Percentiles rank a stretch among this genome's conserved stretches.
These are phyloP conservation scores for Ferrisia virgata DNA, from an alignment of 2,888 invertebrate genomes.

Conservation along the genomic window DNA sequence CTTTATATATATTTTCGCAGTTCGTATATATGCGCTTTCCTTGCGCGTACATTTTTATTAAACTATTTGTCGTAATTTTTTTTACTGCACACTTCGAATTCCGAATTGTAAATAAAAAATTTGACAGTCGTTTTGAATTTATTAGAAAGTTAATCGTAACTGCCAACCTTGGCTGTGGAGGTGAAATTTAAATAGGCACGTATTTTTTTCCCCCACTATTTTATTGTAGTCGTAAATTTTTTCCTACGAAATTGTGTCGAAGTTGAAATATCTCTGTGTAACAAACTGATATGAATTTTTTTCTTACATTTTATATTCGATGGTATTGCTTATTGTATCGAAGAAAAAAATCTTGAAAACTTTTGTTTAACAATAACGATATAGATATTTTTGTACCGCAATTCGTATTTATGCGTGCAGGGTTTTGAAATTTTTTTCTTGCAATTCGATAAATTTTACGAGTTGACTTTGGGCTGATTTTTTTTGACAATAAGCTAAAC, in stretches of 20 bases:
- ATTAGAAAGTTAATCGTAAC: background rate
- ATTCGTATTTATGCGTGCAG: too few relatives aligned
- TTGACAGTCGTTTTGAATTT: conserved; percentile 2
- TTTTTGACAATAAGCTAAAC: too few relatives aligned
- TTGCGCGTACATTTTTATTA: background rate
- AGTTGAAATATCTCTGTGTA: background rate
- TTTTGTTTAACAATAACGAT: too few relatives aligned
- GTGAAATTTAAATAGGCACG: background rate
- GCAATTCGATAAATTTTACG: too few relatives aligned
- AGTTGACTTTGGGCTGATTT: too few relatives aligned
- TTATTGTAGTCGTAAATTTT: background rate
- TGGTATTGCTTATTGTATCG: background rate
- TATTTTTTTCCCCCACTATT: background rate
- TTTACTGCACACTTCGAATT: background rate
- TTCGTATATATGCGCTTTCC: background rate
- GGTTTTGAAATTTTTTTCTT: too few relatives aligned
- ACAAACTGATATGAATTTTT: background rate
- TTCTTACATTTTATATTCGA: background rate
- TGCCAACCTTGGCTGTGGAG: background rate
- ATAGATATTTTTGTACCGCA: too few relatives aligned
- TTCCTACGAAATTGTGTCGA: background rate
- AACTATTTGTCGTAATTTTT: conserved; percentile 2
- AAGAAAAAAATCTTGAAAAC: too few relatives aligned
- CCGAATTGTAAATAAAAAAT: background rate
- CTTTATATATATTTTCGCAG: background rate